Base-by-base conservation (phyloP, 1,140 invertebrate species). In the Achroia grisella region DNA sequence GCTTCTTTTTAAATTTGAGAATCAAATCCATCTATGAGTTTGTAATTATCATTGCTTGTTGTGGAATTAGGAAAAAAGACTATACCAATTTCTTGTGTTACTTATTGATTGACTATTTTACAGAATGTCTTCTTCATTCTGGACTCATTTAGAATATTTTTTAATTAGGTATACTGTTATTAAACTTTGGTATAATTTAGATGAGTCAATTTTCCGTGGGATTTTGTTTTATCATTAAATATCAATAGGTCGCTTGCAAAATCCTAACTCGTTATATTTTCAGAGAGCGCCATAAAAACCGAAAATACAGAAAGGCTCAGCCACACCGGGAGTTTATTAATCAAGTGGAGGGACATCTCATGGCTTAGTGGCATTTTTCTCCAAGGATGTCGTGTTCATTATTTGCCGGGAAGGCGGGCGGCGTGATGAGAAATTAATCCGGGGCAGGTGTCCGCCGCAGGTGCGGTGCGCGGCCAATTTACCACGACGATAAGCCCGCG, bases 391-490 rank as follows among this genome's bases (percentile, higher is more conserved):
- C 64, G 51, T 72, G 54, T 71, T 71, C 77, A 79, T 83, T 83
- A 81, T 77, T 55, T 69, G 54, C 48, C 51, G 39, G 59, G 54
- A 52, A 62, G 52, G 55, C 64, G 61, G 52, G 42, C 54, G 55
- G 61, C 61, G 63, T 81, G 77, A 83, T 79, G 75, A 83, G 77
- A 76, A 76, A 79, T 81, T 81, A 83, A 83, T 83, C 77, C 75
- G 57, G 63, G 62, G 57, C 66, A 71, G 71, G 74, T 70, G 69
- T 27, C 27, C 42, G 62, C 35, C 74, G 58, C 75, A 82, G 75
- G 71, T 79, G 77, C 53, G 53, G 41, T 48, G 44, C 58, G 45
- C 52, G 62, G 57, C 60, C 61, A 71, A 69, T 78, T 74, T 76
- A 44, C 62, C 44, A 48, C 52, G 52, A 49, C 60, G 55, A 62